Conservation (phyloP, 92 coral and sea anemone genomes). For the Ricordea florida region DNA sequence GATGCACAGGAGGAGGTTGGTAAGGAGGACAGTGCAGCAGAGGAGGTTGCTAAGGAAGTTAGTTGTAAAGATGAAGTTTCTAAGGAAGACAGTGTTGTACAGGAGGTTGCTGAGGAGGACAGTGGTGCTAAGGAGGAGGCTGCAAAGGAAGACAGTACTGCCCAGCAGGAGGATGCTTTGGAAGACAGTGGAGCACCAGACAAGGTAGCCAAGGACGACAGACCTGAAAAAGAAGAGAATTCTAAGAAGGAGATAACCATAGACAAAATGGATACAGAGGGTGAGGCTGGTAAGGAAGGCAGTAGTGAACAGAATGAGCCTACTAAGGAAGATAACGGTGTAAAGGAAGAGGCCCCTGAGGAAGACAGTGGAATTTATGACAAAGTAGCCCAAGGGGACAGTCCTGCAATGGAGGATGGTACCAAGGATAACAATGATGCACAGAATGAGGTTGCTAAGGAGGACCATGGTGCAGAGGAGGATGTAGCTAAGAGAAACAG, state of each 20-base stretch:
- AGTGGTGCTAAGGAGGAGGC: background rate
- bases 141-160: background rate
- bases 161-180: background rate
- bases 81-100: background rate
- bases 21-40: constrained; percentile 33
- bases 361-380: background rate
- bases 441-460: background rate
- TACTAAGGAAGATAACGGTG: background rate
- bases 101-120: background rate
- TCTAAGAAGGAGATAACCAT: background rate
- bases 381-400: background rate
- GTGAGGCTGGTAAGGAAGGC: background rate
- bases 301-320: background rate
- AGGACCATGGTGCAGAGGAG: background rate
- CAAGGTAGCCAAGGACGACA: background rate
- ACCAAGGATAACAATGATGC: background rate
- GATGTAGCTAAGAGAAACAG: background rate
- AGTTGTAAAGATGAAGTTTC: background rate
- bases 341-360: too few relatives aligned
- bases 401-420: background rate
- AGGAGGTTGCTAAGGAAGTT: background rate
- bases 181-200: background rate
- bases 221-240: background rate
- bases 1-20: constrained; percentile 28
- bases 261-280: background rate